phyloP scores from a whole-genome alignment of 2,888 invertebrate species.

The Aphrophora alni region DNA sequence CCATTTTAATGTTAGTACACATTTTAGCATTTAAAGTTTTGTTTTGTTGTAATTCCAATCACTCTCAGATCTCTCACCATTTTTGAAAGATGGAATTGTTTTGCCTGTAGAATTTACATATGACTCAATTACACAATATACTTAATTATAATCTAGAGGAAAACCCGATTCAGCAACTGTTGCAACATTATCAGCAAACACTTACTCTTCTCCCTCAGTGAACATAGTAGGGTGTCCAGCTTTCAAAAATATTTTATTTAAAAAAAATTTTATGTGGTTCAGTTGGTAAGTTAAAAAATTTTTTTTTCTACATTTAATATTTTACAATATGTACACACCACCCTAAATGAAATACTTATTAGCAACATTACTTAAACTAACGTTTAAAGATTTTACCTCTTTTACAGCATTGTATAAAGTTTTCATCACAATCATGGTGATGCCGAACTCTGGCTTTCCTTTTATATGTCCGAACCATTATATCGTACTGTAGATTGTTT shows the following conservation, averaged over 20 bases:
- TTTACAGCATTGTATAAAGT: background rate
- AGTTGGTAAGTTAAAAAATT: background rate
- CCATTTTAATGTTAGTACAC: conserved; percentile 29
- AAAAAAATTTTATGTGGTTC: background rate
- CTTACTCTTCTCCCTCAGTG: conserved; percentile 11
- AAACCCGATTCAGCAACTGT: conserved; percentile 15
- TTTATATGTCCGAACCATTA: background rate
- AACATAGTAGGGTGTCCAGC: conserved; percentile 17
- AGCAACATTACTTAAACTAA: background rate
- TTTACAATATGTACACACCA: background rate
- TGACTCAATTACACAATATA: background rate
- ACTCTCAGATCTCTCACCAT: conserved; percentile 11
- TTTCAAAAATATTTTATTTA: too few species aligned
- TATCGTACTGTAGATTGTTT: too few species aligned
- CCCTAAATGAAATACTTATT: background rate
- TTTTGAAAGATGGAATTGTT: background rate
- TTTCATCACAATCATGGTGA: background rate
- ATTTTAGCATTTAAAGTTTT: background rate
- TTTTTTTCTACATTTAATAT: background rate
- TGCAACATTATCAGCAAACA: conserved; percentile 8
- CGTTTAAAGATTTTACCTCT: background rate
- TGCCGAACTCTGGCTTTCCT: background rate
- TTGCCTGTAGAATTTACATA: background rate
- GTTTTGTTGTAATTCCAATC: conserved; percentile 30
- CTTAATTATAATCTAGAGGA: conserved; percentile 6